Percentiles rank a stretch among this genome's conserved stretches.
These are phyloP conservation scores for Scomberomorus guttatus DNA, from an alignment of 2,797 vertebrate genomes.

Conservation along the genomic window DNA sequence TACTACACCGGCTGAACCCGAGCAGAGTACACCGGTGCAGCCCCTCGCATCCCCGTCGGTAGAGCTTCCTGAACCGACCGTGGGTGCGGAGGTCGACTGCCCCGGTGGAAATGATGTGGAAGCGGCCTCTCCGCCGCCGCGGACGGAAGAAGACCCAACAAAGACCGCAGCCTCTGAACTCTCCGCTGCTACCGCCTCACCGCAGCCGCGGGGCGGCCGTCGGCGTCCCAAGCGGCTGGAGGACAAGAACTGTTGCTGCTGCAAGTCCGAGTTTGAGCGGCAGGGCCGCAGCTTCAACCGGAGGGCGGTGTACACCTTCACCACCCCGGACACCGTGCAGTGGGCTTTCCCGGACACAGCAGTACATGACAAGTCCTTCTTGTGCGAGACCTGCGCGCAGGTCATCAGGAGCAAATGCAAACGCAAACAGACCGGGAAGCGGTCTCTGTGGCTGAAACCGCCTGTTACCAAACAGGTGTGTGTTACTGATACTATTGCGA, in stretches of 20 bases:
- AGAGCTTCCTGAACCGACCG: constrained; percentile 50
- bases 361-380: constrained; percentile 64
- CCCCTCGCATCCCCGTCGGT: background rate
- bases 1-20: background rate
- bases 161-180: background rate
- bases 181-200: accelerated
- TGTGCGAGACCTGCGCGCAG: constrained; percentile 78
- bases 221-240: constrained; percentile 44
- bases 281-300: constrained; percentile 77
- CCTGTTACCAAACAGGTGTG: constrained; percentile 52
- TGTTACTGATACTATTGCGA: background rate
- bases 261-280: constrained; percentile 66
- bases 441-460: constrained; percentile 68
- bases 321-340: constrained; percentile 66
- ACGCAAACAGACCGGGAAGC: constrained; percentile 63
- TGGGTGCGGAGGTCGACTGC: constrained; percentile 75
- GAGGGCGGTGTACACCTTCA: constrained; percentile 78
- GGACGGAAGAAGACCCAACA: background rate
- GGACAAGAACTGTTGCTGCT: constrained; percentile 66
- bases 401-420: constrained; percentile 63
- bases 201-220: accelerated
- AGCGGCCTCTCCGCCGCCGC: background rate
- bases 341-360: constrained; percentile 69
- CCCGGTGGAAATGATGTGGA: constrained; percentile 32
- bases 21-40: background rate